phyloP scores from a whole-genome alignment of 2,888 invertebrate species.

The Marronus borbonicus region DNA sequence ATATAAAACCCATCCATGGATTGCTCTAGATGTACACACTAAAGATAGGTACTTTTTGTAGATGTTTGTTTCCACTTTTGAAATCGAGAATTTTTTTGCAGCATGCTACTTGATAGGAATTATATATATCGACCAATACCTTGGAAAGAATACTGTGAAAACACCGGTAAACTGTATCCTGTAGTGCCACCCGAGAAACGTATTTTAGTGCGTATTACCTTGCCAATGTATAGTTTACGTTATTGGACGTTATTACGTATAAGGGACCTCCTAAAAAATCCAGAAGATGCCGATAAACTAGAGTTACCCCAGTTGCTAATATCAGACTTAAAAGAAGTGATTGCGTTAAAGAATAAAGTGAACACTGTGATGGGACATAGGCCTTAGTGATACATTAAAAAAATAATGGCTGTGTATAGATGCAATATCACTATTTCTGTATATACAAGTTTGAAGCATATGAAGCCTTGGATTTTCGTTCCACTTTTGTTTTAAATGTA shows the following conservation, averaged over 20 bases:
- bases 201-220: conserved; percentile 72
- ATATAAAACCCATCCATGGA: conserved; percentile 88
- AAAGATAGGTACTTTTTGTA: conserved; percentile 74
- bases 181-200: conserved; percentile 54
- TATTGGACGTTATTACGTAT: conserved; percentile 70
- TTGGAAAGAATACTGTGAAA: conserved; percentile 63
- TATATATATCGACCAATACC: conserved; percentile 46
- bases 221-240: conserved; percentile 72
- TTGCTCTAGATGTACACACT: conserved; percentile 81
- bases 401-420: not conserved
- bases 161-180: conserved; percentile 58
- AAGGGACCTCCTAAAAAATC: conserved; percentile 66
- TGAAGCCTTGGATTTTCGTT: too few relatives aligned
- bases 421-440: not conserved
- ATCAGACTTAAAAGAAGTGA: conserved; percentile 66
- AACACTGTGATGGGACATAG: not conserved
- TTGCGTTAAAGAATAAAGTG: conserved; percentile 22
- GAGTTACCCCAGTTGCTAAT: conserved; percentile 70
- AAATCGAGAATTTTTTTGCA: conserved; percentile 16
- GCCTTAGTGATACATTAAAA: not conserved
- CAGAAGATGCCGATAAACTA: conserved; percentile 66
- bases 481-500: too few relatives aligned
- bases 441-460: not conserved
- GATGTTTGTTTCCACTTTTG: not conserved
- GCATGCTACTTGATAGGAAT: conserved; percentile 16